phyloP scores from a whole-genome alignment of 2,113 vertebrate species.

The Osmerus eperlanus region DNA sequence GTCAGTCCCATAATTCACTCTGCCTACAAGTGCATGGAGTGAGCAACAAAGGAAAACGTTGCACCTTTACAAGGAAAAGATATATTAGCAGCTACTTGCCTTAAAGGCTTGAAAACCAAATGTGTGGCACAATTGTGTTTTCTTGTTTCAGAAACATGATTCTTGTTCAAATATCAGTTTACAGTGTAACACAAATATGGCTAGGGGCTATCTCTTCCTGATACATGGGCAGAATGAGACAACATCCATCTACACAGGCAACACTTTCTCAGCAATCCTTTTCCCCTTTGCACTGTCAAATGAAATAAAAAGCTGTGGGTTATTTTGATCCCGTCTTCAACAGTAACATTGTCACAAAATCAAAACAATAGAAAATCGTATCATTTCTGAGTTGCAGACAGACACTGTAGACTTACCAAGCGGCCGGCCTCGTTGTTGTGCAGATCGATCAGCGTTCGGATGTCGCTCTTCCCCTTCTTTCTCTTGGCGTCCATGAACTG shows the following conservation, averaged over 20 bases:
- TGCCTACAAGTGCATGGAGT: not conserved
- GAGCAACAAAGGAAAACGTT: conserved; percentile 44
- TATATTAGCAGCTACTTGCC: conserved; percentile 48
- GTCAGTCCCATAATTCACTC: conserved; percentile 30
- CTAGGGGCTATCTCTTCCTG: conserved; percentile 46
- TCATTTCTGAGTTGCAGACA: not conserved
- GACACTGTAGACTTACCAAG: conserved; percentile 72
- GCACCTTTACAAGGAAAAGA: conserved; percentile 41
- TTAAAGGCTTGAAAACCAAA: conserved; percentile 57
- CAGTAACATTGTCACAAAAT: not conserved
- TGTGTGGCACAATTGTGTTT: conserved; percentile 62
- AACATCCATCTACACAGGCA: conserved; percentile 51
- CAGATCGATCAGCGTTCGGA: conserved; percentile 87
- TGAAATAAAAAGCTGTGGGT: too few relatives aligned
- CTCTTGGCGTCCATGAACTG: conserved; percentile 95
- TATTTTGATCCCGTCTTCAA: not conserved
- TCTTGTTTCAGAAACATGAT: conserved; percentile 67
- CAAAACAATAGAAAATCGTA: not conserved
- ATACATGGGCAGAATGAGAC: conserved; percentile 45
- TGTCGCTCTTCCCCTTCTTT: conserved; percentile 91
- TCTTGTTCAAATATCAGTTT: conserved; percentile 71
- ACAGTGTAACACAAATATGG: conserved; percentile 55
- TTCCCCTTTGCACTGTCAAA: not conserved
- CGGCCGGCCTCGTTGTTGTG: conserved; percentile 96
- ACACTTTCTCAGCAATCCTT: conserved; percentile 22